Base-by-base conservation (phyloP, 2,113 vertebrate genomes). In the Siphamia tubifer region DNA sequence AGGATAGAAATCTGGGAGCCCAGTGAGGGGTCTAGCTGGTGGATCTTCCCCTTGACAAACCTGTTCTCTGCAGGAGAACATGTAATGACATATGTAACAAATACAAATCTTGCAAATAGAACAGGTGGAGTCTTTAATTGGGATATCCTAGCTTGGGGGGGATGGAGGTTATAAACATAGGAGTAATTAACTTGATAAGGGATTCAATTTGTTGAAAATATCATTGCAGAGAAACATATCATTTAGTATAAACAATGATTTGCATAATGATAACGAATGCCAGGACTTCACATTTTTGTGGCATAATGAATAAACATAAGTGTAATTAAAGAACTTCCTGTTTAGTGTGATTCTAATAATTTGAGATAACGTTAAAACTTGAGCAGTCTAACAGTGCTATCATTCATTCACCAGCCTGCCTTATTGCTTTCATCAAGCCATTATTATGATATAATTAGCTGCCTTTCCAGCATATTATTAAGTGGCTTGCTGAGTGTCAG, bases 401-500 rank as follows among this genome's bases (percentile, higher is more conserved):
- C 81, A 74, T 58, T 87, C 70, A 85, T 68, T 71, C 75, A 73
- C 36, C 23, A 28, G 77, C 71, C 84, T 68, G 79, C 79, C 83
- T 74, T 77, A 68, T 68, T 81, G 83, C 89, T 82, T 89, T 89
- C 89, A 89, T 88, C 88, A 82, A 78, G 82, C 79, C 74, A 70
- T 92, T 92, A 93, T 91, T 86, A 90, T 86, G 74, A 89, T 87
- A 88, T 92, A 91, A 92, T 92, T 93, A 91, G 86, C 84, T 82
- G 86, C 85, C 87, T 85, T 85, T 90, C 87, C 72, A 83, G 81
- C 74, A 77, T 89, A 88, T 90, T 87, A 92, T 92, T 90, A 92
- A 90, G 89, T 73, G 82, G 87, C 86, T 90, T 60, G 69, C 80
- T 77, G 84, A 90, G 86, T 92, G 89, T 91, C 90, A 93, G 92